Conservation (phyloP, 2,113 vertebrate genomes). For the chimpanzee (Pan troglodytes) region NHGRI_mPanTro3-v2.1_pri NC_072407.2:47388501-47389000, state of each 20-base stretch:
- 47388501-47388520: background rate
- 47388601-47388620: background rate
- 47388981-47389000: background rate
- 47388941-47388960: too few relatives aligned
- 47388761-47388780: background rate
- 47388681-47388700: background rate
- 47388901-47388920: too few relatives aligned
- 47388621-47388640: constrained; percentile 27
- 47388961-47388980: background rate
- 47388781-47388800: background rate
- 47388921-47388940: too few relatives aligned
- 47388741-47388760: background rate
- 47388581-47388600: background rate
- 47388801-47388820: background rate
- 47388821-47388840: background rate
- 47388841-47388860: too few relatives aligned
- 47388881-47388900: too few relatives aligned
- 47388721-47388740: background rate
- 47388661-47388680: background rate
- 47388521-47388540: background rate
- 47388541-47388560: background rate
- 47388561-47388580: background rate
- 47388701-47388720: background rate
- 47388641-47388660: background rate
- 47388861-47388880: too few relatives aligned